These are phyloP conservation scores for Solenopsis invicta DNA, from an alignment of 1,140 invertebrate genomes.

Conservation along the genomic window DNA sequence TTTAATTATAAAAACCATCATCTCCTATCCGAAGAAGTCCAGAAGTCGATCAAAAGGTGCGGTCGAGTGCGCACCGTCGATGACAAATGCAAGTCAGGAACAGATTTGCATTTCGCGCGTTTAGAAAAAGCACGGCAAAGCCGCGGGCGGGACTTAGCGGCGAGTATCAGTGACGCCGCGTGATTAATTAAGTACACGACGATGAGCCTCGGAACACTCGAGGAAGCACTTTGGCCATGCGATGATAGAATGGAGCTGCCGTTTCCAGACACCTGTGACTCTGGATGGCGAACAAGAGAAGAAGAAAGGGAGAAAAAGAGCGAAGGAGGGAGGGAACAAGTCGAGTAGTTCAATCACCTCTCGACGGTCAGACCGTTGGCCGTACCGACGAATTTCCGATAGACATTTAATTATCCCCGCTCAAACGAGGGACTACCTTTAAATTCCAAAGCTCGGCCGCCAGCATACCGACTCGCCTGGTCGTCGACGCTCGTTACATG, in stretches of 20 bases:
- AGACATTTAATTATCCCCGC: conserved; percentile 74
- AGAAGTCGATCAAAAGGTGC: neutral
- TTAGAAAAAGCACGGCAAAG: conserved; percentile 58
- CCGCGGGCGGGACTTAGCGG: conserved; percentile 8
- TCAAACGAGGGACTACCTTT: conserved; percentile 64
- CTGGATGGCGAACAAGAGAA: conserved; percentile 56
- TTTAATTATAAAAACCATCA: conserved; percentile 49
- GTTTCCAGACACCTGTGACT: conserved; percentile 72
- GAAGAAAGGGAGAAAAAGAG: neutral
- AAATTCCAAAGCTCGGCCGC: conserved; percentile 62
- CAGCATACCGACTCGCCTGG: conserved; percentile 16
- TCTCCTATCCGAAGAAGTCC: neutral
- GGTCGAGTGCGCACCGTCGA: neutral
- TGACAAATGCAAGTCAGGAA: conserved; percentile 68
- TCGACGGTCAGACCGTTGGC: conserved; percentile 53
- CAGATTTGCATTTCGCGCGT: conserved; percentile 62
- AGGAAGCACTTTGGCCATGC: conserved; percentile 29
- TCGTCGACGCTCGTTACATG: conserved; percentile 27
- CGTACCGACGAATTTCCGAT: conserved; percentile 71
- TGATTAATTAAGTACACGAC: conserved; percentile 76
- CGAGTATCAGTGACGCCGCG: conserved; percentile 51
- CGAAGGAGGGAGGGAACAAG: conserved; percentile 24
- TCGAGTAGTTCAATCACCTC: conserved; percentile 69
- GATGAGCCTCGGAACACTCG: conserved; percentile 66
- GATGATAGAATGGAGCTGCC: conserved; percentile 75